Conservation (phyloP, 2,113 vertebrate genomes). For the Gallinago paraguaiae region DNA sequence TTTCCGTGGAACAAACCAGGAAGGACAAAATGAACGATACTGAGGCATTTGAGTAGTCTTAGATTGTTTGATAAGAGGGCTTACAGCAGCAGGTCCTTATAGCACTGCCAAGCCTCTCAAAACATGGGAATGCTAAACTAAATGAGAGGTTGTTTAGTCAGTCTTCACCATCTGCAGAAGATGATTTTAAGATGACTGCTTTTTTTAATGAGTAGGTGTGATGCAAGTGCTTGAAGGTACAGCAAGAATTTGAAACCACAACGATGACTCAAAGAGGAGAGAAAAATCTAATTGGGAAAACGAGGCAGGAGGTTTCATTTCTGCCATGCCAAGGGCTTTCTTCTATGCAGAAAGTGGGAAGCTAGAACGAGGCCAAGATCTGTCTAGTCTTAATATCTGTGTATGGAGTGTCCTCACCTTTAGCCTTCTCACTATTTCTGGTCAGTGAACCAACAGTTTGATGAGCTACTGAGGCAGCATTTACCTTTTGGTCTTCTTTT, state of each 20-base stretch:
- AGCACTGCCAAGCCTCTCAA: neutral
- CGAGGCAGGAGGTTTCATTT: neutral
- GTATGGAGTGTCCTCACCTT: neutral
- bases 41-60: neutral
- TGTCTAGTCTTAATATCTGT: neutral
- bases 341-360: neutral
- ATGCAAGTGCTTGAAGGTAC: neutral
- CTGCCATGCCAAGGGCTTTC: neutral
- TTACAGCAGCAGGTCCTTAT: neutral
- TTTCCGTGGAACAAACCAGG: neutral
- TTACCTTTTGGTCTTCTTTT: neutral
- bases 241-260: neutral
- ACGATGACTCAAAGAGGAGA: neutral
- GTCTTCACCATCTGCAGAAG: neutral
- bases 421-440: neutral
- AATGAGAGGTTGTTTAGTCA: slow-evolving; percentile 5
- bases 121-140: neutral
- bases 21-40: neutral
- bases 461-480: neutral
- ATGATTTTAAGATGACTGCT: neutral
- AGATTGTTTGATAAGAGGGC: neutral
- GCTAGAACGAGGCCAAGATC: neutral
- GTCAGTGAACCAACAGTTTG: neutral
- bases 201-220: slow-evolving; percentile 1
- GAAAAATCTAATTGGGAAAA: neutral